Evolutionary conservation across 1,140 invertebrate genomes (phyloP).

Genomic region (Drosophila seguyi): DNA sequence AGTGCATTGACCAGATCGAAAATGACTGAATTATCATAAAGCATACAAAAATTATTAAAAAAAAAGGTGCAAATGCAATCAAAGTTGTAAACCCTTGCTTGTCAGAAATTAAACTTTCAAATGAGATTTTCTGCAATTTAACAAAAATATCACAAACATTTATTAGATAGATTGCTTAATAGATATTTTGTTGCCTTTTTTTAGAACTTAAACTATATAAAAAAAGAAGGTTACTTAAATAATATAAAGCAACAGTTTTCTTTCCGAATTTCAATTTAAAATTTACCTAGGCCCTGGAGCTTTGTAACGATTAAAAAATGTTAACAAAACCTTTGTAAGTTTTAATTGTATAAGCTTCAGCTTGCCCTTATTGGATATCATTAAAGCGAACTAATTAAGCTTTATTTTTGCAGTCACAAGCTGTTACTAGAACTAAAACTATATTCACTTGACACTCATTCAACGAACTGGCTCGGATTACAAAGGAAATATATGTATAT

Average conservation of each 20-base stretch:
- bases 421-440: neutral
- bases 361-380: neutral
- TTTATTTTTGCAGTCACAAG: neutral
- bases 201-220: too few species aligned
- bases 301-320: too few species aligned
- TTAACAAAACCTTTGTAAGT: neutral
- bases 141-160: too few species aligned
- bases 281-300: too few species aligned
- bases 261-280: neutral
- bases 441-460: neutral
- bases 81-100: neutral
- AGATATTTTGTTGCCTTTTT: too few species aligned
- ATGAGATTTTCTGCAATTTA: neutral
- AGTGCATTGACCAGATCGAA: conserved; percentile 11
- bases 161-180: too few species aligned
- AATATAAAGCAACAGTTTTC: too few species aligned
- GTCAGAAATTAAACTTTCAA: neutral
- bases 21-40: neutral
- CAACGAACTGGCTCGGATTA: neutral
- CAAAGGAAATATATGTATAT: neutral
- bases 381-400: neutral
- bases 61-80: neutral
- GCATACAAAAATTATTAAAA: too few species aligned
- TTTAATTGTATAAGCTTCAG: neutral
- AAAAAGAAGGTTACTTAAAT: too few species aligned